phyloP scores from a whole-genome alignment of 2,888 invertebrate genomes.

The Herminia tarsipennalis region DNA sequence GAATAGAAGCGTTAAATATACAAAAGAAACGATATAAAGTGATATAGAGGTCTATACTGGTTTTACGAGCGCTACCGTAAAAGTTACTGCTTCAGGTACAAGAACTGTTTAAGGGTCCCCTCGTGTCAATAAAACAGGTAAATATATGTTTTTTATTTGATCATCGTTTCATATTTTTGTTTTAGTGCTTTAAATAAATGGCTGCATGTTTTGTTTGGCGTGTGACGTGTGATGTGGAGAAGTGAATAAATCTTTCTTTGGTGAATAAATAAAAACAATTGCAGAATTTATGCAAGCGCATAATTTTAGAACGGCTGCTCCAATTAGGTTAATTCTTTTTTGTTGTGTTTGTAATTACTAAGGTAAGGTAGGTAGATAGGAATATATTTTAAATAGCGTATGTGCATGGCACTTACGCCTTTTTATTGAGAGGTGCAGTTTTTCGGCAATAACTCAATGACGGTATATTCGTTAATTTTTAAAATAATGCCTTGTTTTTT shows the following conservation, averaged over 20 bases:
- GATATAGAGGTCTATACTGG: constrained; percentile 68
- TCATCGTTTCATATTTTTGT: constrained; percentile 66
- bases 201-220: constrained; percentile 10
- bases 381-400: no score
- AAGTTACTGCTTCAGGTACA: constrained; percentile 72
- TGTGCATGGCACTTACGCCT: no score
- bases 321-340: no score
- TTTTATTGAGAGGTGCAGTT: no score
- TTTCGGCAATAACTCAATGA: no score
- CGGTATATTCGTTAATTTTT: no score
- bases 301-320: no score
- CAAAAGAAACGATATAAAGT: constrained; percentile 79
- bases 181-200: constrained; percentile 37
- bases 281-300: no score
- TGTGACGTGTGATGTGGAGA: not conserved
- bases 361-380: no score
- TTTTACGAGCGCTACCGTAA: constrained; percentile 68
- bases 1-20: constrained; percentile 77
- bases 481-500: no score
- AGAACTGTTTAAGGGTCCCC: constrained; percentile 56
- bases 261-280: not conserved
- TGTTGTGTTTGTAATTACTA: no score
- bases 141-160: constrained; percentile 74
- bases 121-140: constrained; percentile 68
- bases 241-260: no score